Evolutionary conservation across 2,888 invertebrate species (phyloP).

Genomic region (Oxystoma pomonae): DNA sequence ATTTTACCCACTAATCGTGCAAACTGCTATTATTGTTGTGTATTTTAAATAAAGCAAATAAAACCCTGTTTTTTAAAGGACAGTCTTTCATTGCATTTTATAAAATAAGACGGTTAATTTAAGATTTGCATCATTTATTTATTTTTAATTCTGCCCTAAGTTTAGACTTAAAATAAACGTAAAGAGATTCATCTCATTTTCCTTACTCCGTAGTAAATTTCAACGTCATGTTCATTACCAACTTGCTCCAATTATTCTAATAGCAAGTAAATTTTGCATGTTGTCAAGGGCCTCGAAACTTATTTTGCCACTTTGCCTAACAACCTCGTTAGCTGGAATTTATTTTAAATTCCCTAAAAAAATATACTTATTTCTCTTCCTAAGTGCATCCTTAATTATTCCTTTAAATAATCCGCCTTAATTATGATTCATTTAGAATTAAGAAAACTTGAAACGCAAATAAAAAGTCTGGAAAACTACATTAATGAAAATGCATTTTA

Average conservation of each 20-base stretch:
- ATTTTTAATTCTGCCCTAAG: too few species aligned
- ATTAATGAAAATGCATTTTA: conserved; percentile 24
- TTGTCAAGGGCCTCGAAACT: neutral
- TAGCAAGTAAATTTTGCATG: neutral
- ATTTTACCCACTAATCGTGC: too few species aligned
- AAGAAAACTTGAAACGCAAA: conserved; percentile 17
- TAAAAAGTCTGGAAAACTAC: conserved; percentile 20
- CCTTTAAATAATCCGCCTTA: conserved; percentile 7
- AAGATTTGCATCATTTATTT: too few species aligned
- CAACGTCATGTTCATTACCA: neutral
- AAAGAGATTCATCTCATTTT: neutral
- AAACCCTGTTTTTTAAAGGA: too few species aligned
- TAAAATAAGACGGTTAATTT: too few species aligned
- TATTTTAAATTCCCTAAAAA: neutral
- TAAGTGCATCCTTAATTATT: neutral
- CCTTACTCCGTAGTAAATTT: neutral
- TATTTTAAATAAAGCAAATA: too few species aligned
- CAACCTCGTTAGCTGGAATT: neutral
- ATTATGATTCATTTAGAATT: conserved; percentile 19
- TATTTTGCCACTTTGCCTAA: neutral
- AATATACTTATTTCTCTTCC: neutral
- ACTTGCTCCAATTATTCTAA: neutral
- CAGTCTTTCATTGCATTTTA: too few species aligned
- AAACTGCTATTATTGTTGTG: too few species aligned
- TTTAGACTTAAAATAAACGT: neutral